Evolutionary conservation across 1,140 invertebrate species (phyloP).

Genomic region (Hylaeus volcanicus): DNA sequence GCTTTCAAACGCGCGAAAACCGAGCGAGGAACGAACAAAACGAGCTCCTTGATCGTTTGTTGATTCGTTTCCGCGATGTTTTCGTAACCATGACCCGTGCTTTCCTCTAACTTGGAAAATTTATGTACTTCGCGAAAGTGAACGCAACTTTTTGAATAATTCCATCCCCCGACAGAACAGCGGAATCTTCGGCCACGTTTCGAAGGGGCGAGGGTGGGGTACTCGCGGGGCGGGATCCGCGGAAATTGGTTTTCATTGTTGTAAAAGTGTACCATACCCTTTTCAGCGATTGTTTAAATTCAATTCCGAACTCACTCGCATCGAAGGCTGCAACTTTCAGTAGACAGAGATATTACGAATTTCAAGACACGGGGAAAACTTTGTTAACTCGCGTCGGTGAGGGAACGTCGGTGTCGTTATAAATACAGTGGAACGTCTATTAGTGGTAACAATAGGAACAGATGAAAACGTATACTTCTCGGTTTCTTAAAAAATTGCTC

Average conservation of each 20-base stretch:
- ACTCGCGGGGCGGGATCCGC: not conserved
- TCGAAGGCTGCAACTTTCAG: not conserved
- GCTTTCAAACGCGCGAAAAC: constrained; percentile 13
- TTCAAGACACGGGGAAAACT: constrained; percentile 4
- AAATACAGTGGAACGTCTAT: not conserved
- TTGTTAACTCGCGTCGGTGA: not conserved
- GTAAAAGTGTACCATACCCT: constrained; percentile 12
- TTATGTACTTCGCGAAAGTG: constrained; percentile 17
- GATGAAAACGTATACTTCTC: too few species aligned
- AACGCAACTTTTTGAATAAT: constrained; percentile 25
- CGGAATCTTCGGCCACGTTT: not conserved
- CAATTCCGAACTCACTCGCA: constrained; percentile 8
- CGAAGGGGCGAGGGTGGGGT: not conserved
- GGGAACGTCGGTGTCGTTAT: not conserved
- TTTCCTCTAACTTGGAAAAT: constrained; percentile 11
- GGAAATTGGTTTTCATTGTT: constrained; percentile 41
- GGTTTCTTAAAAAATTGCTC: too few species aligned
- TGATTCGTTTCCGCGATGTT: constrained; percentile 36
- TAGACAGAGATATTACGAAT: constrained; percentile 15
- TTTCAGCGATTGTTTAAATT: constrained; percentile 39
- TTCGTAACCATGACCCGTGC: constrained; percentile 9
- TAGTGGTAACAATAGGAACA: too few species aligned
- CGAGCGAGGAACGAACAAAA: constrained; percentile 26
- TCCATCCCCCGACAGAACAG: not conserved
- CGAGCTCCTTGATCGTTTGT: constrained; percentile 25